Conservation (phyloP, 2,888 invertebrate genomes). For the Onchidella celtica region DNA sequence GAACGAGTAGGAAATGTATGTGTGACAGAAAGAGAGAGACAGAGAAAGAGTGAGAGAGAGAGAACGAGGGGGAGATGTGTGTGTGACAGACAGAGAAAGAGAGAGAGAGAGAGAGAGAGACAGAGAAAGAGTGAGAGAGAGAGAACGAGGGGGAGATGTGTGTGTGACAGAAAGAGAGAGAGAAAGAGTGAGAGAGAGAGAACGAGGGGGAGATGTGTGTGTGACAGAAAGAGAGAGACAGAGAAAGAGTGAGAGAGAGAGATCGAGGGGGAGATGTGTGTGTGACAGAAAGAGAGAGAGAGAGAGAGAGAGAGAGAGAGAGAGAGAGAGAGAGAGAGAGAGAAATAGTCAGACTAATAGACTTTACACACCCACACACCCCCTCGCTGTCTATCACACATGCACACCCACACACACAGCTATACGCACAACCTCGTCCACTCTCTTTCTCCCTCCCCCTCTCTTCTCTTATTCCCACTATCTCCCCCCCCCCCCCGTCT, state of each 20-base stretch:
- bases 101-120: constrained; percentile 13
- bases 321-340: no score
- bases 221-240: no score
- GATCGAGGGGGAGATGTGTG: neutral
- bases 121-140: no score
- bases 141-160: neutral
- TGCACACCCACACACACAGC: no score
- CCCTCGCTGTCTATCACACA: no score
- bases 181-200: neutral
- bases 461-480: neutral
- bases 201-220: neutral
- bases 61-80: neutral
- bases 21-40: no score
- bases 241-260: neutral
- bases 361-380: no score
- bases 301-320: constrained; percentile 15
- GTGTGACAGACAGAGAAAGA: neutral
- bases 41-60: neutral
- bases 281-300: constrained; percentile 6
- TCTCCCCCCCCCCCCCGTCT: neutral
- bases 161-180: constrained; percentile 3
- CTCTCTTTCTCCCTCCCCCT: neutral
- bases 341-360: no score
- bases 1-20: neutral
- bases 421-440: no score